A percentile compares a stretch with the other conserved stretches of the same genome.
Evolutionary conservation across 2,113 vertebrate species (phyloP).

Genomic region (Calyptommatus sinebrachiatus): DNA sequence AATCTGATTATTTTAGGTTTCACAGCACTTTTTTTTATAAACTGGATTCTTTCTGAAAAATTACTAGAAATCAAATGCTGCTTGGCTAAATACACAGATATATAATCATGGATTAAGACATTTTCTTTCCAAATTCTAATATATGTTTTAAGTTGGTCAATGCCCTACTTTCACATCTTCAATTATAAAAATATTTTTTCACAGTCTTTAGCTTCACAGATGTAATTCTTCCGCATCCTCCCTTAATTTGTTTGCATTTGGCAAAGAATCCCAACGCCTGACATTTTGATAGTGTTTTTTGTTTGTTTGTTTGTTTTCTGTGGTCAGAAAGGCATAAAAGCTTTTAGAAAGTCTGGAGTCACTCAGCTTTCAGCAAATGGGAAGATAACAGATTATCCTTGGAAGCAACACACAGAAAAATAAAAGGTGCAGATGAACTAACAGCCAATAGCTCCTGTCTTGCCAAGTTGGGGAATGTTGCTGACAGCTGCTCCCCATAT

Average conservation of each 20-base stretch:
- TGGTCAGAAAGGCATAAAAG: slow-evolving; percentile 48
- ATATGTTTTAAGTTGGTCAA: slow-evolving; percentile 34
- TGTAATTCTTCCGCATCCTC: slow-evolving; percentile 65
- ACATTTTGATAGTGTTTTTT: slow-evolving; percentile 7
- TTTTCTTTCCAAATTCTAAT: background rate
- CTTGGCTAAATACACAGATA: background rate
- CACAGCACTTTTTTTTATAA: background rate
- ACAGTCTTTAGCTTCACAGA: slow-evolving; percentile 70
- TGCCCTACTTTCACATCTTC: slow-evolving; percentile 51
- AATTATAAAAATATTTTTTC: slow-evolving; percentile 53
- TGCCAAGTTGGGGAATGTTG: slow-evolving; percentile 58
- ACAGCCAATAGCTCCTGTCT: slow-evolving; percentile 47
- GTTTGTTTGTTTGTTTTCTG: slow-evolving; percentile 21
- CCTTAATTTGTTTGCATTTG: slow-evolving; percentile 69
- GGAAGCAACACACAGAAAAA: slow-evolving; percentile 39
- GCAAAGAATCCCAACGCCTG: slow-evolving; percentile 48
- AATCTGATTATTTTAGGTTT: background rate
- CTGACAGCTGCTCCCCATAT: slow-evolving; percentile 54
- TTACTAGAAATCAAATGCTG: background rate
- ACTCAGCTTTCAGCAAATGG: slow-evolving; percentile 58
- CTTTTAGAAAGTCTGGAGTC: slow-evolving; percentile 57
- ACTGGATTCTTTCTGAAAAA: background rate
- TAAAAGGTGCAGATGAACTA: slow-evolving; percentile 48
- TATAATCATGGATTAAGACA: background rate
- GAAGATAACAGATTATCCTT: slow-evolving; percentile 14